phyloP scores from a whole-genome alignment of 2,888 invertebrate genomes.

The Pterostichus niger region DNA sequence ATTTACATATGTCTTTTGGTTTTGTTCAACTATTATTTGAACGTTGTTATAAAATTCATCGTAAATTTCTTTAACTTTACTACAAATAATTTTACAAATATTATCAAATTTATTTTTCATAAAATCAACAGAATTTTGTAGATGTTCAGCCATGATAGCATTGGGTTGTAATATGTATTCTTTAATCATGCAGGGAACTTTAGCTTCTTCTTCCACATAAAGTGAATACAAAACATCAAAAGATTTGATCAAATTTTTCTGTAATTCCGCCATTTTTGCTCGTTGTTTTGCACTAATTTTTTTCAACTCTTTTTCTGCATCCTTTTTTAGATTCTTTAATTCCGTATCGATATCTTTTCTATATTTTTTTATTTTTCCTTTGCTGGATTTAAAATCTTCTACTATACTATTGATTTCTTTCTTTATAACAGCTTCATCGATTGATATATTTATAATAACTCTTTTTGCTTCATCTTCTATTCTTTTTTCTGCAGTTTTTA shows the following conservation, averaged over 20 bases:
- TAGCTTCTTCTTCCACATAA: slow-evolving; percentile 31
- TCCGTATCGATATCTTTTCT: not conserved
- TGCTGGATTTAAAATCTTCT: not conserved
- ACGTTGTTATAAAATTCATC: not conserved
- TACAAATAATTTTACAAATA: not conserved
- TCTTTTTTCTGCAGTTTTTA: slow-evolving; percentile 35
- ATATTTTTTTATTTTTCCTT: not conserved
- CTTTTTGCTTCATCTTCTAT: slow-evolving; percentile 12
- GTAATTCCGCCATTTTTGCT: not conserved
- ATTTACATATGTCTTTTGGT: not conserved
- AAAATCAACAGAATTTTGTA: slow-evolving; percentile 17
- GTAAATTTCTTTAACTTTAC: slow-evolving; percentile 10
- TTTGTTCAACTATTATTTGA: not conserved
- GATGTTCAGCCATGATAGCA: slow-evolving; percentile 19
- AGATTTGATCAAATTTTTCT: slow-evolving; percentile 6
- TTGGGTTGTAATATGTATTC: slow-evolving; percentile 21
- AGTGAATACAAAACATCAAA: slow-evolving; percentile 28
- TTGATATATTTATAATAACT: not conserved
- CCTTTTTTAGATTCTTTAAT: slow-evolving; percentile 8
- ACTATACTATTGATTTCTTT: not conserved
- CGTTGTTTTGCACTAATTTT: not conserved
- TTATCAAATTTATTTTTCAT: slow-evolving; percentile 6
- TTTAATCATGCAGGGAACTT: slow-evolving; percentile 20
- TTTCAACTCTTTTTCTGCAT: not conserved
- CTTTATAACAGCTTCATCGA: not conserved